Base-by-base conservation (phyloP, 1,140 invertebrate genomes). In the Listronotus bonariensis region DNA sequence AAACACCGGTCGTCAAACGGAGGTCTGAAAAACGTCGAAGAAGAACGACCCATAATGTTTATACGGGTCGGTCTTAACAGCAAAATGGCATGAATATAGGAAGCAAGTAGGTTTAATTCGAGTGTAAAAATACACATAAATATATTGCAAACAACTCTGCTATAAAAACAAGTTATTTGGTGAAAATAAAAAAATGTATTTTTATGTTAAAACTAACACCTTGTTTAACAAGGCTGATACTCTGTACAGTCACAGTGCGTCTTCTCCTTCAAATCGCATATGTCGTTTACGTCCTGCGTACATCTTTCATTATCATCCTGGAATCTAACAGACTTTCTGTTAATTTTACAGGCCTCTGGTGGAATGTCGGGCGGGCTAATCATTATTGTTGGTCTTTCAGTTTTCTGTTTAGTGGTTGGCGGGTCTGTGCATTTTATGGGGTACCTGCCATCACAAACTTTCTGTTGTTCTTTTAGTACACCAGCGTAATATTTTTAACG, bases 401-500 rank as follows among this genome's bases (percentile, higher is more conserved):
- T 11, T 20, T 54, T 41, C 36, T 53, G 43, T 26, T 57, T 53
- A 17, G 32, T n/a, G 14, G 36, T n/a, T 38, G 67, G 68, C 6
- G 72, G 51, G 34, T 69, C 68, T 14, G 49, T 34, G 41, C 76
- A 76, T 52, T 69, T 65, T 26, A 74, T 65, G 12, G 68, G 64
- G 46, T 71, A 69, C 6, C 60, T 59, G 11, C 57, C 52, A 26
- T 70, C 69, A 46, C 74, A 77, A 11, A 76, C 62, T 15, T 70
- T 60, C 20, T 71, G 52, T 7, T 77, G 73, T 36, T 69, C 65
- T 64, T 68, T 65, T 15, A 76, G 56, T 10, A 77, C 70, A 15
- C 67, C 59, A 12, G 74, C 69, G 38, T 77, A 77, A 54, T 77
- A 72, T 56, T 77, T 77, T 45, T 75, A 11, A 68, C 40, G 5